A percentile compares a stretch with the other conserved stretches of the same genome.
Evolutionary conservation across 2,797 vertebrate genomes (phyloP).

Genomic region (Decapterus maruadsi): DNA sequence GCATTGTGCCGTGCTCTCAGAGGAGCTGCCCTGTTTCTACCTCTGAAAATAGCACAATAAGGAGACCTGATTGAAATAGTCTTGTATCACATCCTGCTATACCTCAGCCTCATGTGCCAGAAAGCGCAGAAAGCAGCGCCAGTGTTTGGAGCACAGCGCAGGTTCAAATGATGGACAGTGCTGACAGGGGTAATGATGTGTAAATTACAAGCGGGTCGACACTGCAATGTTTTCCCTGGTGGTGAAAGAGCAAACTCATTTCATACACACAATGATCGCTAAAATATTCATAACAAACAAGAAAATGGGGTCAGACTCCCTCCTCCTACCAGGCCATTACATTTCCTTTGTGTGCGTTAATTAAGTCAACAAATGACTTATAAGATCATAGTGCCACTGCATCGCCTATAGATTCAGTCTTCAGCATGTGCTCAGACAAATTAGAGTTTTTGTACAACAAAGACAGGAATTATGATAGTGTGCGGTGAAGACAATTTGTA

Average conservation of each 20-base stretch:
- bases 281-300: slow-evolving; percentile 86
- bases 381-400: slow-evolving; percentile 59
- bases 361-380: slow-evolving; percentile 80
- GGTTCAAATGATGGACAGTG: slow-evolving; percentile 67
- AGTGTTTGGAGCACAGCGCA: slow-evolving; percentile 23
- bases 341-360: slow-evolving; percentile 76
- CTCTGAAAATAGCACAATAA: slow-evolving; percentile 83
- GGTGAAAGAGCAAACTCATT: slow-evolving; percentile 78
- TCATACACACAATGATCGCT: slow-evolving; percentile 78
- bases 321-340: slow-evolving; percentile 67
- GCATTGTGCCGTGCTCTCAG: slow-evolving; percentile 67
- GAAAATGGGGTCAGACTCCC: slow-evolving; percentile 76
- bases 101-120: slow-evolving; percentile 50
- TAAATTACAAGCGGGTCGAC: slow-evolving; percentile 69
- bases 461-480: slow-evolving; percentile 68
- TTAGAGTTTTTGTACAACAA: slow-evolving; percentile 69
- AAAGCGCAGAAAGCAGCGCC: slow-evolving; percentile 30
- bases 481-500: slow-evolving; percentile 58
- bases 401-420: slow-evolving; percentile 69
- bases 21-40: slow-evolving; percentile 80
- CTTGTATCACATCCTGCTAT: slow-evolving; percentile 44
- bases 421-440: slow-evolving; percentile 61
- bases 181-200: slow-evolving; percentile 70
- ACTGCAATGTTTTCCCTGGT: slow-evolving; percentile 61
- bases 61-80: slow-evolving; percentile 78